Evolutionary conservation across 2,113 vertebrate genomes (phyloP).

Genomic region (Oncorhynchus clarkii): DNA sequence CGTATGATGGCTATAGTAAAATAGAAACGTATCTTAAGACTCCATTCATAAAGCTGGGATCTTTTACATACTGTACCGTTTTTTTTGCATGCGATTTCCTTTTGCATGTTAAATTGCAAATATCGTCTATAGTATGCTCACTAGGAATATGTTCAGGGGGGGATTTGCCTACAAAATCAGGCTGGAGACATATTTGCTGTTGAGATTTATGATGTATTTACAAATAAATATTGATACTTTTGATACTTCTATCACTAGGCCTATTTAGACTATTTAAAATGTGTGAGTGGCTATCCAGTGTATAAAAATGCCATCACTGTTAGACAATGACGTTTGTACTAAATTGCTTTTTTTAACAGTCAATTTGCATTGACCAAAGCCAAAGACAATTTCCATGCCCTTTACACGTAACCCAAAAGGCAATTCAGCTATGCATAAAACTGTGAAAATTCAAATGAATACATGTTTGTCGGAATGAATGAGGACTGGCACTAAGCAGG

Average conservation of each 20-base stretch:
- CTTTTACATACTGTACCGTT: constrained; percentile 63
- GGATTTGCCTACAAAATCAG: constrained; percentile 32
- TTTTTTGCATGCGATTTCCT: constrained; percentile 70
- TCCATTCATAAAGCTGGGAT: constrained; percentile 59
- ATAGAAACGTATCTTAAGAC: constrained; percentile 48
- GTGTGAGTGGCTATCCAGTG: neutral
- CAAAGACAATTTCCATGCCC: too few species aligned
- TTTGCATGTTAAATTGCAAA: constrained; percentile 59
- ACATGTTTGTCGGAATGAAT: constrained; percentile 51
- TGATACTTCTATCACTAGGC: too few species aligned
- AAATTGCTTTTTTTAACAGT: constrained; percentile 63
- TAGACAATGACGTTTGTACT: too few species aligned
- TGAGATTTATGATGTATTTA: constrained; percentile 19
- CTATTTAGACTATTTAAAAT: constrained; percentile 14
- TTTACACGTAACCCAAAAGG: too few species aligned
- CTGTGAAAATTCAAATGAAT: constrained; percentile 56
- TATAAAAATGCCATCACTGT: too few species aligned
- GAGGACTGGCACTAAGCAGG: constrained; percentile 50
- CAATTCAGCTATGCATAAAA: constrained; percentile 34
- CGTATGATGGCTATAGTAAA: neutral
- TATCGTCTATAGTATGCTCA: constrained; percentile 59
- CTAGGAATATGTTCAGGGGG: constrained; percentile 61
- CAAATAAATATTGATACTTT: constrained; percentile 17
- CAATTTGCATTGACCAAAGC: constrained; percentile 52
- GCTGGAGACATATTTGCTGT: constrained; percentile 16